Evolutionary conservation across 2,888 invertebrate species (phyloP), one percentile per base, ranked within the genome.

Genomic region (Drosophila recens): DNA sequence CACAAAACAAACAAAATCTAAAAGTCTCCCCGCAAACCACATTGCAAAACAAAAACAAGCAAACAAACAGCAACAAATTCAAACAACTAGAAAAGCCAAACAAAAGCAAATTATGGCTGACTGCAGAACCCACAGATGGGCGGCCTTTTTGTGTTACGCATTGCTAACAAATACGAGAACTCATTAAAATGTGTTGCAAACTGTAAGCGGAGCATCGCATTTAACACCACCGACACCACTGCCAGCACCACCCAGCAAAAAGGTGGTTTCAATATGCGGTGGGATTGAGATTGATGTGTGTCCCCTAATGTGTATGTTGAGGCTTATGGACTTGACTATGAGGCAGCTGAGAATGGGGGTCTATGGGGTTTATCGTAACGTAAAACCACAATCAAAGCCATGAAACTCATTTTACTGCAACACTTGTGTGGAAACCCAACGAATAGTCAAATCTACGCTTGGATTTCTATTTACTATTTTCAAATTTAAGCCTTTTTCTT

Each of bases 1-100:
- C 83, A 69, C 89, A 88, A 66, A 82, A 70, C 83, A 83, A 84
- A 88, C 83, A 86, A 78, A 84, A 82, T 80, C 83, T 58, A 86
- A 80, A 83, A 77, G 76, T 76, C 65, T 36, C 56, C 54, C 58
- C 58, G 40, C 63, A 72, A 80, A 80, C 80, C 78, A 33, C 77
- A 77, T 33, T 38, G 52, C 56, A 79, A 45, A 58, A 75, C 56
- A 76, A 45, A 58, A 75, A 61, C 65, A 72, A 30, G 30, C 30
- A 30, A 30, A 30, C 30, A 30, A 30, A 64, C 51, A 59, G 40
- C 20, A 49, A 63, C 34, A 62, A 70, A 61, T 63, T 49, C 56
- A 61, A 67, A 75, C 67, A 74, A 67, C 73, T 63, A 56, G 56
- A 72, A 75, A 65, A 66, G 73, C 76, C 76, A 76, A 76, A 73